phyloP scores from a whole-genome alignment of 37 sponge, comb jelly and placozoan species.

The Cliona cf. orientalis region DNA sequence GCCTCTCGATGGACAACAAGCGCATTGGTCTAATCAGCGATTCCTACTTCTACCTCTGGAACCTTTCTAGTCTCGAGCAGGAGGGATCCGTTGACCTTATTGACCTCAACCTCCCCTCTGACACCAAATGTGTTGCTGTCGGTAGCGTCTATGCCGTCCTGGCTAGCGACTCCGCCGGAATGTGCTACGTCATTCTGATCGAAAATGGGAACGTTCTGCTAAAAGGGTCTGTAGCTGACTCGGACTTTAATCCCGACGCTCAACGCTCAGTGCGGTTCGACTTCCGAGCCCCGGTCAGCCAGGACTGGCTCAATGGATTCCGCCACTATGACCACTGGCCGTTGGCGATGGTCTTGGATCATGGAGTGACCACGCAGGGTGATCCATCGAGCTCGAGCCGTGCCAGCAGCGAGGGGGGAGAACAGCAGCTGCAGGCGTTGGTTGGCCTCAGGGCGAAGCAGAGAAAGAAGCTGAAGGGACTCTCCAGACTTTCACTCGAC shows the following conservation, averaged over 20 bases:
- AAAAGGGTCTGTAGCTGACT: not conserved
- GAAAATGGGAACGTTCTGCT: constrained; percentile 19
- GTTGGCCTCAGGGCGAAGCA: not conserved
- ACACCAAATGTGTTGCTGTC: constrained; percentile 45
- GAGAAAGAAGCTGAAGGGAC: not conserved
- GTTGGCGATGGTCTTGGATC: constrained; percentile 37
- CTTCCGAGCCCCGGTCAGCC: constrained; percentile 19
- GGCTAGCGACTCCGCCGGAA: constrained; percentile 40
- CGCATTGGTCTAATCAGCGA: constrained; percentile 19
- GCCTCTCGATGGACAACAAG: constrained; percentile 23
- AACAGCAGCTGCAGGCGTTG: constrained; percentile 32
- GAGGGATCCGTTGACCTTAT: constrained; percentile 33
- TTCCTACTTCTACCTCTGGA: constrained; percentile 48
- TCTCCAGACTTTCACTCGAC: too few species aligned
- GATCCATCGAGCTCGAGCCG: not conserved
- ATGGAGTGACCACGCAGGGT: not conserved
- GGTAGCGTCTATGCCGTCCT: constrained; percentile 55
- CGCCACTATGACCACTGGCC: constrained; percentile 33
- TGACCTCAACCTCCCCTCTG: constrained; percentile 5
- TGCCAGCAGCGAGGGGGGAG: not conserved
- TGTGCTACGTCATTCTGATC: constrained; percentile 15
- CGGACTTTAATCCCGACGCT: constrained; percentile 17
- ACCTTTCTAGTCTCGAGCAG: not conserved
- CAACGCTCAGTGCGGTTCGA: constrained; percentile 13
- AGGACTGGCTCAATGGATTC: constrained; percentile 41